Percentiles rank a stretch among this genome's conserved stretches.
Conservation (phyloP, 2,113 vertebrate species). For the Oncorhynchus kisutch region DNA sequence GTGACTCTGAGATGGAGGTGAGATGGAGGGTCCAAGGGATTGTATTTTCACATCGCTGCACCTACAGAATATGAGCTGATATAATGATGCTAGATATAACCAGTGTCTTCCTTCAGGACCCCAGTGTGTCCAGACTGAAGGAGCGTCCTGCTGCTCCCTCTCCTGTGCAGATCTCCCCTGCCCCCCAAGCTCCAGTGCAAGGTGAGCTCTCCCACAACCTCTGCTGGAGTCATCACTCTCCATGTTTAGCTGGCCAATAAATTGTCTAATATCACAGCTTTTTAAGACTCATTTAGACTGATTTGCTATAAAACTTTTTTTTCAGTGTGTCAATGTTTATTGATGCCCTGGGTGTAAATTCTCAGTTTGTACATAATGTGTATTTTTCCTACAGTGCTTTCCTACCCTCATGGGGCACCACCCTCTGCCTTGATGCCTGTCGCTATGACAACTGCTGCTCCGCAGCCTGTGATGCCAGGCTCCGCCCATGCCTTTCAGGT, state of each 20-base stretch:
- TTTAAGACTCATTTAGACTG: background rate
- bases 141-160: slow-evolving; percentile 61
- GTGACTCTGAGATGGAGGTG: slow-evolving; percentile 92
- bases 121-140: slow-evolving; percentile 63
- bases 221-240: background rate
- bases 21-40: slow-evolving; percentile 49
- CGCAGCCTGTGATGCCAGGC: slow-evolving; percentile 73
- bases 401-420: slow-evolving; percentile 61
- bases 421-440: slow-evolving; percentile 81
- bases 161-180: slow-evolving; percentile 67
- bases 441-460: slow-evolving; percentile 62
- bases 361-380: background rate
- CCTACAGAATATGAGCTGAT: background rate
- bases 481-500: slow-evolving; percentile 88
- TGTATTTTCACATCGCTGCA: too few relatives aligned
- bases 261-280: background rate
- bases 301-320: background rate
- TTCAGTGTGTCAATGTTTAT: background rate
- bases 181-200: slow-evolving; percentile 49
- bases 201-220: slow-evolving; percentile 40
- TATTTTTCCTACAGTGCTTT: slow-evolving; percentile 63
- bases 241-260: background rate
- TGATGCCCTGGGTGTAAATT: background rate
- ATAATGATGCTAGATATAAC: background rate
- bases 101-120: slow-evolving; percentile 72